A percentile compares a stretch with the other conserved stretches of the same genome.
phyloP scores from a whole-genome alignment of 2,888 invertebrate species.

The Drosophila mayaguana region DNA sequence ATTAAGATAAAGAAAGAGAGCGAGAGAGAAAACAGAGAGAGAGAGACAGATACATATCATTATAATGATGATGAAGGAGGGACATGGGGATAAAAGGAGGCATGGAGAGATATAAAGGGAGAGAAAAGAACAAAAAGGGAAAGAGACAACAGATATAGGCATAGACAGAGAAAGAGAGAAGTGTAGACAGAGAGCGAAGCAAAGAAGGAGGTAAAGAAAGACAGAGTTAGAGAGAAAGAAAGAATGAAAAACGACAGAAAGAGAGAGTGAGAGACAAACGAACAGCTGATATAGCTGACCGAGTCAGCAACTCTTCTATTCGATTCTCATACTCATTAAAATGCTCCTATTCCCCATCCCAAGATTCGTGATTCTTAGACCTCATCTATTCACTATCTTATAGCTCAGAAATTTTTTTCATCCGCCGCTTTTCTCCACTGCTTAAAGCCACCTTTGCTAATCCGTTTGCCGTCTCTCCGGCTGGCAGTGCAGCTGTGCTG shows the following conservation, averaged over 20 bases:
- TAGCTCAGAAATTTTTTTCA: neutral
- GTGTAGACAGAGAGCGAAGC: neutral
- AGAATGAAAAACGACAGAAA: neutral
- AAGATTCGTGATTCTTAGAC: neutral
- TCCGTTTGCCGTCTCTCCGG: neutral
- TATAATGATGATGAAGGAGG: neutral
- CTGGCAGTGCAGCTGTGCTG: neutral
- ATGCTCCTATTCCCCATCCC: neutral
- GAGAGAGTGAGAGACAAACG: neutral
- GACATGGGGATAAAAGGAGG: neutral
- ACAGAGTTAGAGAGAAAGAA: neutral
- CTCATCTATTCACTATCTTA: neutral
- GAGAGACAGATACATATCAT: neutral
- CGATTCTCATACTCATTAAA: neutral
- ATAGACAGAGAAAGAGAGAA: neutral
- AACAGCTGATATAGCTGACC: too few relatives aligned
- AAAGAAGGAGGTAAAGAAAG: fast-evolving
- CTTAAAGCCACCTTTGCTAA: conserved; percentile 1
- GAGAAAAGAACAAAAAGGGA: neutral
- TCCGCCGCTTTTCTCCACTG: neutral
- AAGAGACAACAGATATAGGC: neutral
- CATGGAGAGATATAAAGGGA: neutral
- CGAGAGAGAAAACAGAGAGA: too few relatives aligned
- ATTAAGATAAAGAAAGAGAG: neutral
- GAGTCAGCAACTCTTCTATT: neutral